Evolutionary conservation across 2,797 vertebrate genomes (phyloP).

Genomic region (Leptodactylus fallax): DNA sequence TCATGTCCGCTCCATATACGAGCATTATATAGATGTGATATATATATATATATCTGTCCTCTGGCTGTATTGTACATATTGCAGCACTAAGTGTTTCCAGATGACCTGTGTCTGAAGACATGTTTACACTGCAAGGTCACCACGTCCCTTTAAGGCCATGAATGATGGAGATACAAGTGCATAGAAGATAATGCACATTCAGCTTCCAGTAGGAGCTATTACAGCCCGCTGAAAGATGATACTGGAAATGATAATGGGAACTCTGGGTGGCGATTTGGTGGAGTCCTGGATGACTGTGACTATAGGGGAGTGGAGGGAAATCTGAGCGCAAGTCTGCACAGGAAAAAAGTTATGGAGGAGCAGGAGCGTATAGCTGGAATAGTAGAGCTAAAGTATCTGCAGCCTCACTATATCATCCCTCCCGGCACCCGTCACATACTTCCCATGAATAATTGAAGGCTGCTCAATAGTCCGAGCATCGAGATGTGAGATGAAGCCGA

Average conservation of each 20-base stretch:
- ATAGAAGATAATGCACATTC: background rate
- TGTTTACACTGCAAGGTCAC: constrained; percentile 4
- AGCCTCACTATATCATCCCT: background rate
- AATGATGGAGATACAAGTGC: constrained; percentile 4
- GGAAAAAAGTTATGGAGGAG: background rate
- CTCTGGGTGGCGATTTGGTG: background rate
- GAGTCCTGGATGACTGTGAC: background rate
- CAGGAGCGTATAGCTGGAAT: background rate
- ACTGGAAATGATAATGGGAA: background rate
- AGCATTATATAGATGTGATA: background rate
- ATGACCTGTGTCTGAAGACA: background rate
- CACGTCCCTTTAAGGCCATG: background rate
- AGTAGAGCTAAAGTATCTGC: background rate
- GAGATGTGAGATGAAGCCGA: background rate
- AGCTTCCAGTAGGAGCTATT: constrained; percentile 1
- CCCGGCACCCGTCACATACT: background rate
- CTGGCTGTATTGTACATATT: background rate
- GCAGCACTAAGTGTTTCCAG: background rate
- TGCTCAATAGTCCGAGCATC: constrained; percentile 21
- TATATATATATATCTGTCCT: background rate
- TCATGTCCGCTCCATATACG: background rate
- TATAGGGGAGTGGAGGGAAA: background rate
- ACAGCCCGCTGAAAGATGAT: background rate
- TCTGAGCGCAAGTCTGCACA: background rate
- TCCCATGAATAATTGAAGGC: constrained; percentile 43